Evolutionary conservation across 1,140 invertebrate species (phyloP).

Genomic region (silkworm (Bombyx mori)): DNA sequence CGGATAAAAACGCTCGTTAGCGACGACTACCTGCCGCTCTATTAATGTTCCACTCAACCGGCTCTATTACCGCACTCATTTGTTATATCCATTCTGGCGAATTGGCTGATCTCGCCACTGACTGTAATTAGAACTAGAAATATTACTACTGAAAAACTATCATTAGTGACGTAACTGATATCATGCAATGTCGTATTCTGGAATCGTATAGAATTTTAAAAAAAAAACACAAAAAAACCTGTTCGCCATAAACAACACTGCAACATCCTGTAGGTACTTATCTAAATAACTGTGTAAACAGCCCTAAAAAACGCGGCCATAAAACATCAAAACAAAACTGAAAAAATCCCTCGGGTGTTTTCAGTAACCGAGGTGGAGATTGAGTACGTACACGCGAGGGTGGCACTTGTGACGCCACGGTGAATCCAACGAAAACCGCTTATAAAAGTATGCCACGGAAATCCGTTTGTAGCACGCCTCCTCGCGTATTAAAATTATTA

Average conservation of each 20-base stretch:
- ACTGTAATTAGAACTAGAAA: no score
- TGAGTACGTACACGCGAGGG: slow-evolving; percentile 38
- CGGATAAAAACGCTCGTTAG: slow-evolving; percentile 69
- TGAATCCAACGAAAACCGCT: slow-evolving; percentile 33
- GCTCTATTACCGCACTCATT: slow-evolving; percentile 66
- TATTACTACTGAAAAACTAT: not conserved
- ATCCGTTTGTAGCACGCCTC: slow-evolving; percentile 20
- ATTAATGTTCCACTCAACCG: slow-evolving; percentile 66
- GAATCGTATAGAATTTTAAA: not conserved
- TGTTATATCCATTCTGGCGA: slow-evolving; percentile 68
- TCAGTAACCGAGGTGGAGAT: slow-evolving; percentile 34
- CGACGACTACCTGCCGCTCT: slow-evolving; percentile 53
- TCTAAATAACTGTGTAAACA: slow-evolving; percentile 12
- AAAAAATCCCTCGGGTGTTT: slow-evolving; percentile 40
- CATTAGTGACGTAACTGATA: not conserved
- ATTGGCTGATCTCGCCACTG: slow-evolving; percentile 49
- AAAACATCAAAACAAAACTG: slow-evolving; percentile 46
- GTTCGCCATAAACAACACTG: no score
- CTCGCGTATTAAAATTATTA: slow-evolving; percentile 67
- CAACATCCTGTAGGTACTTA: not conserved
- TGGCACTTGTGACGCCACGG: slow-evolving; percentile 22
- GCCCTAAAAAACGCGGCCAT: slow-evolving; percentile 18
- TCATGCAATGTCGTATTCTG: no score
- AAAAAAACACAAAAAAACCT: no score
- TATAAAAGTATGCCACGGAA: slow-evolving; percentile 46